phyloP scores from a whole-genome alignment of 2,888 invertebrate species.

The Gasteruption jaculator region DNA sequence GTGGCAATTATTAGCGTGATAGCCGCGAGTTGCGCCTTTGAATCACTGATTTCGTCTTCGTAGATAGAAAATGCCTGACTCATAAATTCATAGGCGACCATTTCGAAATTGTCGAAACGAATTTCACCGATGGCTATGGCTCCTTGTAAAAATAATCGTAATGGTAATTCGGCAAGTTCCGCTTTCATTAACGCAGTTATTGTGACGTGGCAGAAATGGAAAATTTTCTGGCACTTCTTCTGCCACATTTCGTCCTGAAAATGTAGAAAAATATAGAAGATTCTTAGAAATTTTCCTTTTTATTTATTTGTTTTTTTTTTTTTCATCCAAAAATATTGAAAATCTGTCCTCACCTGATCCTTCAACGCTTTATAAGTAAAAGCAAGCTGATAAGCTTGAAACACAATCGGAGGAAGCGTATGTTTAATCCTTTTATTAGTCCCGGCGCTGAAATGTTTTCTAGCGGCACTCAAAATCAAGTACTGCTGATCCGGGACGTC shows the following conservation, averaged over 20 bases:
- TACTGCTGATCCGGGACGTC: constrained; percentile 82
- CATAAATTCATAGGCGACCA: constrained; percentile 97
- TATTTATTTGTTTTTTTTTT: too few relatives aligned
- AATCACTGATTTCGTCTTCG: constrained; percentile 97
- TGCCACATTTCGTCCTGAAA: constrained; percentile 93
- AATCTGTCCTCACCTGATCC: constrained; percentile 62
- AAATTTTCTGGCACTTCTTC: constrained; percentile 96
- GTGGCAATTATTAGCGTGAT: constrained; percentile 94
- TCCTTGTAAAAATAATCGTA: constrained; percentile 92
- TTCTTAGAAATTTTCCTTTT: too few relatives aligned
- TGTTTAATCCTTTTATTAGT: constrained; percentile 84
- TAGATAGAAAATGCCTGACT: constrained; percentile 95
- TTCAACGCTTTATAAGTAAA: constrained; percentile 74
- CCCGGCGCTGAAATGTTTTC: constrained; percentile 87
- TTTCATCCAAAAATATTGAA: not conserved
- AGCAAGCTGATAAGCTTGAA: constrained; percentile 87
- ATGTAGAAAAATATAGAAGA: too few relatives aligned
- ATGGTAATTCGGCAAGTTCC: constrained; percentile 88
- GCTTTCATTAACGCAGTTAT: constrained; percentile 92
- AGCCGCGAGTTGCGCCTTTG: constrained; percentile 93
- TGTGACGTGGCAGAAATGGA: constrained; percentile 96
- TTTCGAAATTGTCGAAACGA: constrained; percentile 91
- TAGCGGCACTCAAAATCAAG: constrained; percentile 81
- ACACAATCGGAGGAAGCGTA: constrained; percentile 90
- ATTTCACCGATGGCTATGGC: constrained; percentile 90